phyloP scores from a whole-genome alignment of 1,140 invertebrate species.

The Ganaspis sp. region DNA sequence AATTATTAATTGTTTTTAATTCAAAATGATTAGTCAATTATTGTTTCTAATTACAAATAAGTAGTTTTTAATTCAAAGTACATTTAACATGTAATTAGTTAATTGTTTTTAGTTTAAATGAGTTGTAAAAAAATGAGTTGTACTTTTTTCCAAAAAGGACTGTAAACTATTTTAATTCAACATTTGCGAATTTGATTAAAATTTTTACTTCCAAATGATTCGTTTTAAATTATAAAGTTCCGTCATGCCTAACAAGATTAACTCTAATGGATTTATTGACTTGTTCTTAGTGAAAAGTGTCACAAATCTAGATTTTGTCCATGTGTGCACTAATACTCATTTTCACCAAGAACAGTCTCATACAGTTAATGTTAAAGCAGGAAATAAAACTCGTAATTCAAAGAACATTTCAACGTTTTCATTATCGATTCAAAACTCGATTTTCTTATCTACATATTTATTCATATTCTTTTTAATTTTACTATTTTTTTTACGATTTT shows the following conservation, averaged over 20 bases:
- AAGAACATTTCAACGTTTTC: not conserved
- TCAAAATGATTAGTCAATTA: too few species aligned
- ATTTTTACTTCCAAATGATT: not conserved
- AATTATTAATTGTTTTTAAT: too few species aligned
- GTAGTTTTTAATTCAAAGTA: too few species aligned
- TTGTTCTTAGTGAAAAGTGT: constrained; percentile 2
- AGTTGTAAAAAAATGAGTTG: too few species aligned
- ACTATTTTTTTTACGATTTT: not conserved
- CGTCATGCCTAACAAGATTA: not conserved
- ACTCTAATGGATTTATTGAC: not conserved
- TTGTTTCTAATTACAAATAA: too few species aligned
- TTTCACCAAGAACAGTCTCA: not conserved
- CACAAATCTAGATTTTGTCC: not conserved
- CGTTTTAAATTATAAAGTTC: not conserved
- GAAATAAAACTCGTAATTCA: not conserved
- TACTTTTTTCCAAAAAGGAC: too few species aligned
- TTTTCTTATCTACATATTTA: not conserved
- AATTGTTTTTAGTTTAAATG: too few species aligned
- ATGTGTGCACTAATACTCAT: not conserved
- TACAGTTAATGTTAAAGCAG: not conserved
- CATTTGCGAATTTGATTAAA: too few species aligned
- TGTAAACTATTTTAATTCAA: too few species aligned
- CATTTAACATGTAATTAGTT: too few species aligned
- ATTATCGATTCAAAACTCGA: not conserved
- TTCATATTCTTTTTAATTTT: not conserved